Percentiles rank a stretch among this genome's conserved stretches.
Evolutionary conservation across 2,113 vertebrate species (phyloP).

Genomic region (Laticauda laticaudata): DNA sequence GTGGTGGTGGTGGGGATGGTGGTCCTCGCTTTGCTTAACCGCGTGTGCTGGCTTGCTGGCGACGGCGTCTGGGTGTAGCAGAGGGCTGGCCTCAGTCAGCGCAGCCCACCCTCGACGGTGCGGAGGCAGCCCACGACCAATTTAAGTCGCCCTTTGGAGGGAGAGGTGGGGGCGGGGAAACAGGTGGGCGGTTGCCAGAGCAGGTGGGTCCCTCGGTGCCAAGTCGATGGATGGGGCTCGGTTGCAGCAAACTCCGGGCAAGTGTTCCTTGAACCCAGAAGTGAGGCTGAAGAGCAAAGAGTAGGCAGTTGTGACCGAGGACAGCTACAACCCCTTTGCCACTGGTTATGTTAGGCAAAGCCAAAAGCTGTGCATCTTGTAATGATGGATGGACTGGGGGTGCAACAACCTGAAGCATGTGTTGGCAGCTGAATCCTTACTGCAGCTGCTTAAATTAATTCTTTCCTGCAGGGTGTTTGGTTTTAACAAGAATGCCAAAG

Average conservation of each 20-base stretch:
- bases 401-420: neutral
- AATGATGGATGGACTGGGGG: neutral
- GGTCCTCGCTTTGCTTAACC: neutral
- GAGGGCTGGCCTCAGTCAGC: neutral
- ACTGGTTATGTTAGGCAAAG: neutral
- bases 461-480: neutral
- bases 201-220: neutral
- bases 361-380: neutral
- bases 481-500: neutral
- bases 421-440: neutral
- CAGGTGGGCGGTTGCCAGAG: neutral
- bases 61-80: neutral
- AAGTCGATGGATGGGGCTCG: neutral
- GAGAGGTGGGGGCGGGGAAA: neutral
- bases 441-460: neutral
- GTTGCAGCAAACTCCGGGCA: neutral
- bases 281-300: neutral
- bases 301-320: neutral
- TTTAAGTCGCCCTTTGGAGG: neutral
- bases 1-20: neutral
- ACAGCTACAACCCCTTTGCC: neutral
- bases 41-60: neutral
- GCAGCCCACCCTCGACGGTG: neutral
- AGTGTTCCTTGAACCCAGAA: neutral
- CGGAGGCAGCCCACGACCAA: neutral